Percentiles rank a stretch among this genome's conserved stretches.
Conservation (phyloP, 2,888 invertebrate species). For the Ornithoptera alexandrae region DNA sequence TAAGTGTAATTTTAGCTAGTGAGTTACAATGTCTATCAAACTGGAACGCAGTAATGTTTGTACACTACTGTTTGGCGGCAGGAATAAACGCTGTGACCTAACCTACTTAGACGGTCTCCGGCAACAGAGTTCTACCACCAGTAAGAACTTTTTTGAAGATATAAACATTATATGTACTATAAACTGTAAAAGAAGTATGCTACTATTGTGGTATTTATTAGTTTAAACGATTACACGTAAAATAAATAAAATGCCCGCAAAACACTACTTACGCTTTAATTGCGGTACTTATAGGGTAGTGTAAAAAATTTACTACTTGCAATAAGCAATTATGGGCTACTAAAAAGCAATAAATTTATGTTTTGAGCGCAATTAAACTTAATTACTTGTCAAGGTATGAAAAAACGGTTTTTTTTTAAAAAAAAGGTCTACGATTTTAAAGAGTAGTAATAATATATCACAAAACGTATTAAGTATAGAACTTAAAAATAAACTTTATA, state of each 20-base stretch:
- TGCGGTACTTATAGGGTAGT: neutral
- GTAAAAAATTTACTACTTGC: neutral
- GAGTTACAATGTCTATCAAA: no score
- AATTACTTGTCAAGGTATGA: neutral
- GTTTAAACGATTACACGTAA: neutral
- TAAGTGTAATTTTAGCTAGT: no score
- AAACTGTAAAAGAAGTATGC: neutral
- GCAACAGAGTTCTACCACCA: no score
- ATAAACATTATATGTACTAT: neutral
- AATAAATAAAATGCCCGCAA: conserved; percentile 1
- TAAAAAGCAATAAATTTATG: conserved; percentile 19
- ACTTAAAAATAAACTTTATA: no score
- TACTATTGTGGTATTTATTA: neutral
- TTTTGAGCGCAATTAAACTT: neutral
- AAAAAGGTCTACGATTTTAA: no score
- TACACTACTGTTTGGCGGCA: no score
- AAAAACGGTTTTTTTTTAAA: neutral
- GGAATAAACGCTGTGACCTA: no score
- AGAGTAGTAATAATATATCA: no score
- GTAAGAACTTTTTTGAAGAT: neutral
- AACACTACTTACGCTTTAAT: neutral
- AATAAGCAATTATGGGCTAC: conserved; percentile 6
- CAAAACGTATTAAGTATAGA: no score
- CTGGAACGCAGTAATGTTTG: no score
- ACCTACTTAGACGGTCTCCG: no score